Evolutionary conservation across 2,888 invertebrate species (phyloP).

Genomic region (Erynnis tages): DNA sequence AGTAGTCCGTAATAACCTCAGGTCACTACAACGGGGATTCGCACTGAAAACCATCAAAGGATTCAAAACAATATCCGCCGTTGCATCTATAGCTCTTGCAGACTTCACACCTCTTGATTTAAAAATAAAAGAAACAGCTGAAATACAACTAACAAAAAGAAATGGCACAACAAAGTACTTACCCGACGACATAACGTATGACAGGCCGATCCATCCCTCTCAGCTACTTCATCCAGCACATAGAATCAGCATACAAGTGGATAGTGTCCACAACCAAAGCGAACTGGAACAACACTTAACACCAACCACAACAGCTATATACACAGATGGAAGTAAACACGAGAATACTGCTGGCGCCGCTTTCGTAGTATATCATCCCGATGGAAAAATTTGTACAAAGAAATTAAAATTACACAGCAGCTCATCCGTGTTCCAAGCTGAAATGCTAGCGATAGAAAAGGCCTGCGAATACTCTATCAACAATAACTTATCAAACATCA

Average conservation of each 20-base stretch:
- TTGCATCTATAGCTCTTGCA: neutral
- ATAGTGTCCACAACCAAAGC: neutral
- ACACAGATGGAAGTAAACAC: neutral
- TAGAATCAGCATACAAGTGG: neutral
- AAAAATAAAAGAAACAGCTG: neutral
- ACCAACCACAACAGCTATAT: neutral
- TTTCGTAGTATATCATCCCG: neutral
- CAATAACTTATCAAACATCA: neutral
- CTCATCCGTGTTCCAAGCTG: constrained; percentile 32
- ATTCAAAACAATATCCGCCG: neutral
- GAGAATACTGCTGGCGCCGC: neutral
- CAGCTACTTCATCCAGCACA: neutral
- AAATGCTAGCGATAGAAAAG: constrained; percentile 20
- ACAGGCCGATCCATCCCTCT: neutral
- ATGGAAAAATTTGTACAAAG: neutral
- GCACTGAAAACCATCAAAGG: neutral
- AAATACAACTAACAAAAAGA: neutral
- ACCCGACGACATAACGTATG: neutral
- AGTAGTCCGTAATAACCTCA: neutral
- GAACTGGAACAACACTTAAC: neutral
- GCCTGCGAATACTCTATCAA: neutral
- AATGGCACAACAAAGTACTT: neutral
- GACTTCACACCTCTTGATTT: neutral
- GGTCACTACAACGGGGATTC: neutral
- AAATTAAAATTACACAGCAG: neutral